Evolutionary conservation across 2,888 invertebrate genomes (phyloP).

Genomic region (Andricus curvator): DNA sequence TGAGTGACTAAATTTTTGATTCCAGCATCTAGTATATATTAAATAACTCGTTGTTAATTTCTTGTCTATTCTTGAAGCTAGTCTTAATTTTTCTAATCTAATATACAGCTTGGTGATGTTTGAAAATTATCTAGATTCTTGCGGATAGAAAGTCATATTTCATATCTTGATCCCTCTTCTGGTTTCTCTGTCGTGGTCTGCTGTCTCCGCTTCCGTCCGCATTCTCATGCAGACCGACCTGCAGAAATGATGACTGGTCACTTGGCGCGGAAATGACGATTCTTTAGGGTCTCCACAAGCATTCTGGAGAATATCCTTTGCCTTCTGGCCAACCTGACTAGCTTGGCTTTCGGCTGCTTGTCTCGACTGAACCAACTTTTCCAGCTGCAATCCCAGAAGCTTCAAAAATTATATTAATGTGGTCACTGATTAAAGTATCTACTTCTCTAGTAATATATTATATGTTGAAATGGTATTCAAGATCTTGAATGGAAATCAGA

Average conservation of each 20-base stretch:
- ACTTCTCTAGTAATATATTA: too few relatives aligned
- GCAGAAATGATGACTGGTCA: slow-evolving; percentile 18
- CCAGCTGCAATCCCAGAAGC: background rate
- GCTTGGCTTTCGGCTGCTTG: background rate
- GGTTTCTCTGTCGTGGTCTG: background rate
- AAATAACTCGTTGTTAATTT: background rate
- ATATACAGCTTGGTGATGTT: background rate
- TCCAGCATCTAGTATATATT: background rate
- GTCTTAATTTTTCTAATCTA: background rate
- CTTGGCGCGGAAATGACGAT: slow-evolving; percentile 33
- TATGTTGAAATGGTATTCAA: too few relatives aligned
- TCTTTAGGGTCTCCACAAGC: slow-evolving; percentile 25
- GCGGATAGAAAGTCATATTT: background rate
- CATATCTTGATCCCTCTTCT: slow-evolving; percentile 11
- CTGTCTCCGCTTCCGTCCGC: background rate
- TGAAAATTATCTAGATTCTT: background rate
- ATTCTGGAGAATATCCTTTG: slow-evolving; percentile 20
- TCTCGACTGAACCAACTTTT: slow-evolving; percentile 24
- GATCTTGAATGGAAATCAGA: too few relatives aligned
- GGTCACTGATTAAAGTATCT: too few relatives aligned
- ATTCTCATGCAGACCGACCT: slow-evolving; percentile 7
- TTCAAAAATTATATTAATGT: background rate
- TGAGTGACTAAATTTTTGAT: background rate
- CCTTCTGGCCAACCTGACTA: slow-evolving; percentile 9
- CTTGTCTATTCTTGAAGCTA: background rate